Percentiles rank a stretch among this genome's conserved stretches.
Evolutionary conservation across 1,140 invertebrate species (phyloP).

Genomic region (Diprion similis): DNA sequence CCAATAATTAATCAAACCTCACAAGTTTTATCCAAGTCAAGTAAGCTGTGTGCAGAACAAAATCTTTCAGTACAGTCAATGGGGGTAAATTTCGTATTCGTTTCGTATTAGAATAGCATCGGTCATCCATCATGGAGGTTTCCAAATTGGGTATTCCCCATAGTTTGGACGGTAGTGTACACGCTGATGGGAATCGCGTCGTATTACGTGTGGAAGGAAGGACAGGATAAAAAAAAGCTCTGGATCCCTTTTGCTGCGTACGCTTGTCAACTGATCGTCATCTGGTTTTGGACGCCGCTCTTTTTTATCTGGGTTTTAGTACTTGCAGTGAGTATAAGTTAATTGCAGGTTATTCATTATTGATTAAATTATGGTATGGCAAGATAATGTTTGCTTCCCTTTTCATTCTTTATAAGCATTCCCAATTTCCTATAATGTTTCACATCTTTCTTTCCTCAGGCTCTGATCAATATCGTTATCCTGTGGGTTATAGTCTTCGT

Average conservation of each 20-base stretch:
- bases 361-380: too few species aligned
- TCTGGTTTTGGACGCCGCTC: neutral
- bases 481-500: neutral
- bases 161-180: neutral
- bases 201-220: neutral
- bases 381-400: too few species aligned
- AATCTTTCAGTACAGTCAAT: too few species aligned
- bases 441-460: neutral
- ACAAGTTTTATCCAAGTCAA: too few species aligned
- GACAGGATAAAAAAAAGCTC: neutral
- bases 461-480: neutral
- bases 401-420: neutral
- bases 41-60: too few species aligned
- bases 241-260: neutral
- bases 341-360: neutral
- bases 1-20: neutral
- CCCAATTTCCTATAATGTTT: neutral
- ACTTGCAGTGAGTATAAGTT: neutral
- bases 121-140: neutral
- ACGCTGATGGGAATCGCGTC: neutral
- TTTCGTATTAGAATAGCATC: neutral
- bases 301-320: neutral
- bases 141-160: neutral
- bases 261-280: neutral
- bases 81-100: too few species aligned